Conservation (phyloP, 2,797 vertebrate species). For the Euthynnus affinis region DNA sequence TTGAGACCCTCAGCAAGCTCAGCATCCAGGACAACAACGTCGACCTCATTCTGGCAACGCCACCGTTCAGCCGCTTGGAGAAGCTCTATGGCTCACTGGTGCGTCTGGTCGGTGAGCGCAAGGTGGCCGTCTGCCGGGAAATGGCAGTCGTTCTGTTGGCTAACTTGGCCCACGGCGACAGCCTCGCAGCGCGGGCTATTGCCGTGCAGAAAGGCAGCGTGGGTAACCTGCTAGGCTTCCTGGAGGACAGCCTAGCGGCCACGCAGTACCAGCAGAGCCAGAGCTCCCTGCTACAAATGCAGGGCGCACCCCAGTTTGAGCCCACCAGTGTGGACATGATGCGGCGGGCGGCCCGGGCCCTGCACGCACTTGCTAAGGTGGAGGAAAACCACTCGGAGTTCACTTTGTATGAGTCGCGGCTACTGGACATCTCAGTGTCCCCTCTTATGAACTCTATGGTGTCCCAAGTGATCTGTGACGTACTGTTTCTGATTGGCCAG, state of each 20-base stretch:
- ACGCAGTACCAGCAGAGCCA: constrained; percentile 99
- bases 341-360: constrained; percentile 96
- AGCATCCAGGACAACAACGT: constrained; percentile 99
- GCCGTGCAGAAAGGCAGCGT: constrained; percentile 98
- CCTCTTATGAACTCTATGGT: constrained; percentile 99
- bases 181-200: constrained; percentile 93
- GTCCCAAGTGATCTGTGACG: constrained; percentile 99
- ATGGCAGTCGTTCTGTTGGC: constrained; percentile 99
- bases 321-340: constrained; percentile 99
- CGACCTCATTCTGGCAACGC: constrained; percentile 98
- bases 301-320: constrained; percentile 92
- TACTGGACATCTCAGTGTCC: constrained; percentile 99
- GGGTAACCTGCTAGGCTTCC: constrained; percentile 96
- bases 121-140: constrained; percentile 97
- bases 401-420: constrained; percentile 97
- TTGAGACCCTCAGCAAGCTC: constrained; percentile 99
- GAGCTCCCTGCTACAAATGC: constrained; percentile 93
- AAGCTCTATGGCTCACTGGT: constrained; percentile 97
- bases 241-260: constrained; percentile 98
- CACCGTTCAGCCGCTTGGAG: constrained; percentile 97
- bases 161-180: constrained; percentile 97
- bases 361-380: constrained; percentile 97
- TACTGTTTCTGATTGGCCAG: constrained; percentile 99
- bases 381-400: constrained; percentile 99
- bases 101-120: constrained; percentile 97